A percentile compares a stretch with the other conserved stretches of the same genome.
Conservation (phyloP, 2,797 vertebrate species). For the Bradypodion ventrale region DNA sequence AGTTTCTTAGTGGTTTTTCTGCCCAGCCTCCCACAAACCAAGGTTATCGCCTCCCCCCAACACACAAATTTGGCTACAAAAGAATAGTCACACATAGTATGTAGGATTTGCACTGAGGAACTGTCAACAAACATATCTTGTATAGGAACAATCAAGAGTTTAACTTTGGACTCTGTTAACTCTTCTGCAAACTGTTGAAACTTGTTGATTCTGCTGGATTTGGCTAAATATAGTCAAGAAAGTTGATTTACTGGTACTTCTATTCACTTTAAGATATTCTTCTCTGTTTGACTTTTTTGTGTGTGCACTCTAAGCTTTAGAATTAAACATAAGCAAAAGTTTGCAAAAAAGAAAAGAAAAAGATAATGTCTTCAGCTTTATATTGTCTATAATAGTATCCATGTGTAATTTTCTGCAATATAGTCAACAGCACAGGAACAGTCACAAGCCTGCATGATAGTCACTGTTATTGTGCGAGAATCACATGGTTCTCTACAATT, state of each 20-base stretch:
- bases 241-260: neutral
- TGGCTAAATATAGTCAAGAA: neutral
- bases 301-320: neutral
- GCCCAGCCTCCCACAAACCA: no score
- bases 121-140: neutral
- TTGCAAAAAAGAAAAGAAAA: neutral
- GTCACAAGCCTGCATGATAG: neutral
- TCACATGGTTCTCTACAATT: neutral
- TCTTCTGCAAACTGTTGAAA: neutral
- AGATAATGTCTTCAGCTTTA: neutral
- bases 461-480: neutral
- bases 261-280: neutral
- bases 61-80: neutral
- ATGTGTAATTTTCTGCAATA: neutral
- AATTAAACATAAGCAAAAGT: neutral
- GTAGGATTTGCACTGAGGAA: neutral
- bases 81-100: neutral
- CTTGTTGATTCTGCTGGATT: neutral
- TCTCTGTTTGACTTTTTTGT: neutral
- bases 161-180: neutral
- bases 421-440: no score
- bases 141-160: neutral
- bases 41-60: neutral
- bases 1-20: neutral
- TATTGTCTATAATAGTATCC: neutral